A percentile compares a stretch with the other conserved stretches of the same genome.
phyloP scores from a whole-genome alignment of 2,888 invertebrate genomes.

The Encarsia formosa region DNA sequence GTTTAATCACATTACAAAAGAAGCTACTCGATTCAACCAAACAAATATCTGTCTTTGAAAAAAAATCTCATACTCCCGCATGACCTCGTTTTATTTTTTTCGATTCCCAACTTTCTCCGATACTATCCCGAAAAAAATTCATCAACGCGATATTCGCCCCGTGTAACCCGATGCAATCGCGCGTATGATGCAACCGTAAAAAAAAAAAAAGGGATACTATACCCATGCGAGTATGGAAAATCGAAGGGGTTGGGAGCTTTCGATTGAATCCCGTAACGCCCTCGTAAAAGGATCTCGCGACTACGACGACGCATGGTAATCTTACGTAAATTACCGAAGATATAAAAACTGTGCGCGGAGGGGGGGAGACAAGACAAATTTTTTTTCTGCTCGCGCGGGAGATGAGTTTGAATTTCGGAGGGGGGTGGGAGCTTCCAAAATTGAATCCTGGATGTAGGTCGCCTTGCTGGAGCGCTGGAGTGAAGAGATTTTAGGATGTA shows the following conservation, averaged over 20 bases:
- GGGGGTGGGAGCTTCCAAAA: background rate
- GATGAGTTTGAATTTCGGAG: background rate
- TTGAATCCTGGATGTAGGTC: background rate
- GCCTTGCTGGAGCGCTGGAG: no score
- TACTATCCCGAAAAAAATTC: background rate
- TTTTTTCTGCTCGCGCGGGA: conserved; percentile 11
- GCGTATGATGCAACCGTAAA: conserved; percentile 18
- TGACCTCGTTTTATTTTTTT: no score
- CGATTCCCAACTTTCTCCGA: no score
- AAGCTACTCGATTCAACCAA: no score
- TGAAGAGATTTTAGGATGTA: no score
- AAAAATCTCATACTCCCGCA: no score
- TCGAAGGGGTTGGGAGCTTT: conserved; percentile 27
- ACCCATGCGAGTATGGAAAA: conserved; percentile 6
- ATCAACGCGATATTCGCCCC: conserved; percentile 2
- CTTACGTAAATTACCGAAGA: conserved; percentile 38
- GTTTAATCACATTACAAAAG: no score
- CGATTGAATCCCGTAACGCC: conserved; percentile 44
- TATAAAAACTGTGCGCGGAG: conserved; percentile 23
- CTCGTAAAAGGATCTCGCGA: conserved; percentile 44
- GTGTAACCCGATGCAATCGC: conserved; percentile 5
- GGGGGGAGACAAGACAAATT: no score
- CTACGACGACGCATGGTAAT: conserved; percentile 40
- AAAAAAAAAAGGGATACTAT: conserved; percentile 8
- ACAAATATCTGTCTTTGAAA: no score